These are phyloP conservation scores for Nysson spinosus DNA, from an alignment of 2,888 invertebrate species.

Conservation along the genomic window DNA sequence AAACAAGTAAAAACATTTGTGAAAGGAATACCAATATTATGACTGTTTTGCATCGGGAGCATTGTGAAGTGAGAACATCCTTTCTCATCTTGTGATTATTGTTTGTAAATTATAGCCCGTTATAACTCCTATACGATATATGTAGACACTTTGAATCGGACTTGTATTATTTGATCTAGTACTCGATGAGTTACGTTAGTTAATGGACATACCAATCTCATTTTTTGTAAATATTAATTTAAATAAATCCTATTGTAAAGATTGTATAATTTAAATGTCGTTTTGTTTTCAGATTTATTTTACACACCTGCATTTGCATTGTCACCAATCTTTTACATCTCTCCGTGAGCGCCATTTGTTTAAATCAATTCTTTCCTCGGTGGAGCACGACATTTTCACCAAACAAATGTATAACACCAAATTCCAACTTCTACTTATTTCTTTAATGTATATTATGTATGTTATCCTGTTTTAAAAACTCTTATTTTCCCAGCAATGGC, in stretches of 20 bases:
- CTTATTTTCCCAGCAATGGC: no score
- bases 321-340: neutral
- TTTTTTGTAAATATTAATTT: constrained; percentile 74
- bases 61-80: constrained; percentile 54
- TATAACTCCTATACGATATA: constrained; percentile 57
- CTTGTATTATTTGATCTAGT: constrained; percentile 64
- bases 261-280: constrained; percentile 68
- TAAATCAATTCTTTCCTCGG: no score
- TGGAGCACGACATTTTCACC: neutral
- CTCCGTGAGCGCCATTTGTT: constrained; percentile 8
- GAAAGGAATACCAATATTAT: constrained; percentile 37
- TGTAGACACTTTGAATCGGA: constrained; percentile 48
- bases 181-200: constrained; percentile 57
- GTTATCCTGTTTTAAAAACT: no score
- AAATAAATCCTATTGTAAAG: constrained; percentile 73
- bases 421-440: no score
- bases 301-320: neutral
- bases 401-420: no score
- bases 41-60: constrained; percentile 53
- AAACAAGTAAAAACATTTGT: constrained; percentile 9
- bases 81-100: constrained; percentile 59
- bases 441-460: no score
- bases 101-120: constrained; percentile 60
- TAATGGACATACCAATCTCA: constrained; percentile 64
- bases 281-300: constrained; percentile 36